Evolutionary conservation across 2,113 vertebrate genomes (phyloP), one percentile per base, ranked within the genome.

Genomic region (Deroptyus accipitrinus): DNA sequence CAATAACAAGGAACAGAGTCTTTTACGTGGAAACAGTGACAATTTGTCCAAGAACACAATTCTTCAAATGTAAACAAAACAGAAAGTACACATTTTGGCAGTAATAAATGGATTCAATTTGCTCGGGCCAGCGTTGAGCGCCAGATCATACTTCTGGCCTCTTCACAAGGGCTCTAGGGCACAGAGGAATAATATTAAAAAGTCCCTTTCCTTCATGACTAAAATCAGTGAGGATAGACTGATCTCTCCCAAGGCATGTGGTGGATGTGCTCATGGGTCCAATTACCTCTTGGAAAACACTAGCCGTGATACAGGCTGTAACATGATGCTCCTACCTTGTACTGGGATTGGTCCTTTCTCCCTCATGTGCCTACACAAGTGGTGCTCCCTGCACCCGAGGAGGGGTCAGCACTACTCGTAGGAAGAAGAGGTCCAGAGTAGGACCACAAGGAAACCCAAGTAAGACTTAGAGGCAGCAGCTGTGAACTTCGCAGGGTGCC

Each of bases 21-120:
- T 93, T 97, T 92, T 91, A 61, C 69, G 93, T 94, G 72, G 91
- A 95, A 90, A 68, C 5, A 1, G 76, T 48, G 64, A 61, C 49
- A 86, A 68, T 81, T 90, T 83, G 31, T 86, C 22, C 61, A 75
- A 69, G 73, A 82, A 37, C 83, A 87, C 39, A 89, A 57, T 83
- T 81, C 55, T 85, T 48, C 57, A 70, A 83, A 86, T 52, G 54
- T 69, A 94, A 94, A 87, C 91, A 87, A 82, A 94, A 37, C 28
- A 68, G 63, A 66, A 80, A 90, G 37, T 62, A 70, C 85, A 46
- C 33, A 90, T 64, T 85, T 87, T 85, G 86, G 63, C 81, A 92
- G 35, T 66, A 83, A 88, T 11, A 92, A 93, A 94, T 31, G 86
- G 61, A 74, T 63, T n/a, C 35, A 57, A 81, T 86, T 87, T 94